phyloP scores from a whole-genome alignment of 2,888 invertebrate genomes.

The Hofmannophila pseudospretella region DNA sequence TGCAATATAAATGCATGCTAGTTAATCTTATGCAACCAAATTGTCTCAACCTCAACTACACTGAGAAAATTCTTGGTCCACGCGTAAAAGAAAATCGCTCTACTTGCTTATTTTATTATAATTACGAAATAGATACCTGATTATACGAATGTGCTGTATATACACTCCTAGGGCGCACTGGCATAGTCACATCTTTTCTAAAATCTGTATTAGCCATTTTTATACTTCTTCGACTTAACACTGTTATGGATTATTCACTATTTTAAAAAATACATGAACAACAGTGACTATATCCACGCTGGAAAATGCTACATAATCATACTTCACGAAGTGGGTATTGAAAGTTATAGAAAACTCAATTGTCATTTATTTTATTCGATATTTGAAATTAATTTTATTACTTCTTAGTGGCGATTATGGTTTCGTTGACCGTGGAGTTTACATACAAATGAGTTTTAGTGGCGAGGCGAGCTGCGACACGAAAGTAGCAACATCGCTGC shows the following conservation, averaged over 20 bases:
- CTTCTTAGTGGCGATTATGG: conserved; percentile 24
- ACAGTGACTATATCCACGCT: conserved; percentile 52
- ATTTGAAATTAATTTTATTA: conserved; percentile 35
- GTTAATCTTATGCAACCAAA: too few species aligned
- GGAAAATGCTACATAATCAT: conserved; percentile 68
- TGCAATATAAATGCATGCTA: too few species aligned
- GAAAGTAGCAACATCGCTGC: too few species aligned
- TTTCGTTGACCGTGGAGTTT: not conserved
- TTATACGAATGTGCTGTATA: conserved; percentile 83
- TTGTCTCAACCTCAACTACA: too few species aligned
- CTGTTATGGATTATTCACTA: conserved; percentile 53
- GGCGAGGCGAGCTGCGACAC: too few species aligned
- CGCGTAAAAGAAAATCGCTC: too few species aligned
- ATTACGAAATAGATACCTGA: conserved; percentile 40
- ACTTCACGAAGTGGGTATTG: conserved; percentile 32
- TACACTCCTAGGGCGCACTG: conserved; percentile 81
- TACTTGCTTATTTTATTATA: too few species aligned
- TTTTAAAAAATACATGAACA: conserved; percentile 67
- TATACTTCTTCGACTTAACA: conserved; percentile 58
- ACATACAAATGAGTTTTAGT: not conserved
- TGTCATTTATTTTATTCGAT: conserved; percentile 50
- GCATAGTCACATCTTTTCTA: conserved; percentile 66
- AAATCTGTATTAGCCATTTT: conserved; percentile 72
- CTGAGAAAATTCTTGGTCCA: too few species aligned
- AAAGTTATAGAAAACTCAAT: conserved; percentile 35